phyloP scores from a whole-genome alignment of 2,797 vertebrate genomes.

The Etheostoma perlongum region DNA sequence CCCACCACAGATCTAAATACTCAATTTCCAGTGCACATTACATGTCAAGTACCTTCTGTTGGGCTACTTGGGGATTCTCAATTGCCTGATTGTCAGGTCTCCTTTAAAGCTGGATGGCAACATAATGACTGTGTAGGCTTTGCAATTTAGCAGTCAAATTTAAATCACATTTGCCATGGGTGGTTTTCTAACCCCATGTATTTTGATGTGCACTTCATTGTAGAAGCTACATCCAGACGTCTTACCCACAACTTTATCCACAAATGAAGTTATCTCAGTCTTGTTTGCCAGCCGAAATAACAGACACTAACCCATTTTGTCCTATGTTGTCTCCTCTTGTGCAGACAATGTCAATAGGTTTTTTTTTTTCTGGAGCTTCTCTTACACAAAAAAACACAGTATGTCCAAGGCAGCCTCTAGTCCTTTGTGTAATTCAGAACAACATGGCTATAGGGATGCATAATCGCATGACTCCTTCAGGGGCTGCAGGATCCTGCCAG shows the following conservation, averaged over 20 bases:
- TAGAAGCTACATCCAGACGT: not conserved
- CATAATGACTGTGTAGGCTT: slow-evolving; percentile 18
- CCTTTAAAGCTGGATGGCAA: slow-evolving; percentile 14
- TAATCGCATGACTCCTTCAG: slow-evolving; percentile 71
- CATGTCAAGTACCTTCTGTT: slow-evolving; percentile 14
- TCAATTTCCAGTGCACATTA: slow-evolving; percentile 2
- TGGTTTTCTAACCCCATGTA: not conserved
- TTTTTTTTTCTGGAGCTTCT: slow-evolving; percentile 26
- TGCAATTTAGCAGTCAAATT: slow-evolving; percentile 11
- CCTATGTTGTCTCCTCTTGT: not conserved
- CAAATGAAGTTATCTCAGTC: slow-evolving; percentile 18
- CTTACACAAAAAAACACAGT: slow-evolving; percentile 42
- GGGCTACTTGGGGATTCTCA: not conserved
- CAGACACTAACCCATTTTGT: slow-evolving; percentile 6
- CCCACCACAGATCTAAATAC: not conserved
- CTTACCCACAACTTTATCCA: not conserved
- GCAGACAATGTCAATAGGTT: slow-evolving; percentile 44
- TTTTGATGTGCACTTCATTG: not conserved
- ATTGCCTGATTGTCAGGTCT: not conserved
- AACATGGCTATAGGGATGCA: slow-evolving; percentile 67
- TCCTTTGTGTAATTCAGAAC: slow-evolving; percentile 66
- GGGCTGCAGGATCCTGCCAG: slow-evolving; percentile 68
- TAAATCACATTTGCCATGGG: slow-evolving; percentile 1
- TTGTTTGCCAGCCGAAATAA: slow-evolving; percentile 2
- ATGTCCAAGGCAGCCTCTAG: slow-evolving; percentile 48